Base-by-base conservation (phyloP, 2,113 vertebrate genomes). In the Tamias sibiricus region DNA sequence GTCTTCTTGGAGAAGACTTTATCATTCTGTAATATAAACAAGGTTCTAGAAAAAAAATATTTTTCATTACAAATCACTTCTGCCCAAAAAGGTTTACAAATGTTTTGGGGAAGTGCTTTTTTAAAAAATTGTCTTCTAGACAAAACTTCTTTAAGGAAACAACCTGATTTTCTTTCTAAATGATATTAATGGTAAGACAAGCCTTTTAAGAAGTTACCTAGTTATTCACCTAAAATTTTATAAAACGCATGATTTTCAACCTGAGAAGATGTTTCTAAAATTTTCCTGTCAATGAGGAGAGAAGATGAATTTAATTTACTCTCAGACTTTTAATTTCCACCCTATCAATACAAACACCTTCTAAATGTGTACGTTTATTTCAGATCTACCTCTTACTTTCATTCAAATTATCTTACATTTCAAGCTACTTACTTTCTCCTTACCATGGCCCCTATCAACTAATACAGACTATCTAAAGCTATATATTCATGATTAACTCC, bases 271-370 rank as follows among this genome's bases (percentile, higher is more conserved):
- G 4, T 32, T 80, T 4, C 8, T 71, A 75, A 91, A 74, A 49
- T 42, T 59, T 84, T 86, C 35, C n/a, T 37, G 37, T 69, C 49
- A 52, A 24, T 83, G 12, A 74, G 8, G 59, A 90, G 59, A 90
- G 57, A 75, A 84, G 6, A 85, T 69, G 7, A 52, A 93, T 54
- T 24, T 35, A 52, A 40, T 62, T 87, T 90, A 90, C 6, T 91
- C 84, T 84, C 19, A 95, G 42, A 68, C 14, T 47, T 87, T 91
- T 93, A 81, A 74, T 69, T 95, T 92, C 90, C 10, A 72, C 20
- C 32, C 49, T 26, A 1, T 62, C 44, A 40, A 74, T 30, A 82
- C 22, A 91, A 85, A 59, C 72, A 28, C 13, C 76, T 93, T 64
- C 37, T 72, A 64, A 57, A 90, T 2, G 62, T 57, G 19, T 37